Conservation (phyloP, 2,888 invertebrate species). For the Nomada goodeniana region DNA sequence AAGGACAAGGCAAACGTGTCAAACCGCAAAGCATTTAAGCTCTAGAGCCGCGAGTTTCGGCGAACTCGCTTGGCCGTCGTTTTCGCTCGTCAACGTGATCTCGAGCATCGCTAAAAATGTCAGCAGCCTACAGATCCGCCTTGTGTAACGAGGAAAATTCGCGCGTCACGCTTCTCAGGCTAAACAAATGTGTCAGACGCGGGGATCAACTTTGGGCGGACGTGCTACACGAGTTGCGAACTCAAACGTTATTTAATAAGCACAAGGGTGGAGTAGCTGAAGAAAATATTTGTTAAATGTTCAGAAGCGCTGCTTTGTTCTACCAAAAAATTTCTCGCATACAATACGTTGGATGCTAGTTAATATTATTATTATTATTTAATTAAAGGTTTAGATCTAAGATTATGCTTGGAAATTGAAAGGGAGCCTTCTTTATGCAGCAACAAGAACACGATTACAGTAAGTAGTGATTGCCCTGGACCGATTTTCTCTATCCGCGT, state of each 20-base stretch:
- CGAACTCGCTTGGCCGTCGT: background rate
- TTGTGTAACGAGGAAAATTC: background rate
- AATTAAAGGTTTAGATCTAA: too few relatives aligned
- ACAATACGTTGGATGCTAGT: too few relatives aligned
- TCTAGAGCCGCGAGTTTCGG: background rate
- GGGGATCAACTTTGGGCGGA: background rate
- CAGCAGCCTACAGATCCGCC: background rate
- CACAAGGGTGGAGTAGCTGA: too few relatives aligned
- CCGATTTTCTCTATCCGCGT: constrained; percentile 17
- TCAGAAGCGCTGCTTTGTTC: too few relatives aligned
- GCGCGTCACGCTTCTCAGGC: background rate
- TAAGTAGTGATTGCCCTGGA: constrained; percentile 14
- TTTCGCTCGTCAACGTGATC: background rate
- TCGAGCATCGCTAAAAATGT: constrained; percentile 8
- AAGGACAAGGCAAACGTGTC: constrained; percentile 19
- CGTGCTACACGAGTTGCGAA: too few relatives aligned
- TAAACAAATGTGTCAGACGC: background rate
- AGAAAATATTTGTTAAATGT: too few relatives aligned
- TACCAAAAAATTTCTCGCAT: too few relatives aligned
- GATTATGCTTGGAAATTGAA: too few relatives aligned
- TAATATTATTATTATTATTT: too few relatives aligned
- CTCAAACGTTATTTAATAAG: too few relatives aligned
- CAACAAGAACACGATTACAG: background rate
- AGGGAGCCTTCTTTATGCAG: background rate
- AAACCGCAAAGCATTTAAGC: constrained; percentile 28